Base-by-base conservation (phyloP, 1,140 invertebrate genomes). In the Dendrolimus kikuchii region DNA sequence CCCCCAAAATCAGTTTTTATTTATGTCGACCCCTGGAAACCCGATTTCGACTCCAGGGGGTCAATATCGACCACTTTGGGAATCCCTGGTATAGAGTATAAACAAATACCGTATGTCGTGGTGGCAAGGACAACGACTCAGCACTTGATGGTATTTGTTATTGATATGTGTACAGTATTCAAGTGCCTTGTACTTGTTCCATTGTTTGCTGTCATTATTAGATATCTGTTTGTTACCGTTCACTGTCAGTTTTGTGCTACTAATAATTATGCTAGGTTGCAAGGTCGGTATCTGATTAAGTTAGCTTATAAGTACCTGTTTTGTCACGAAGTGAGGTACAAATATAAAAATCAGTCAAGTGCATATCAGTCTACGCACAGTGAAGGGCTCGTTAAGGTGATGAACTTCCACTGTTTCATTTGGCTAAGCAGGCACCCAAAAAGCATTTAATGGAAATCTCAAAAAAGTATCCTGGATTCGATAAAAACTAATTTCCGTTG, bases 151-250 rank as follows among this genome's bases (percentile, higher is more conserved):
- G 23, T 65, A 62, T 58, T 51, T 57, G 47, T 53, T 62, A 62
- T 62, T 60, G 57, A 58, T 57, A 59, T 59, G 57, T 59, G 57
- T 59, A 60, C 47, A 59, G 60, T 51, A 53, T 54, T 56, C 51
- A 55, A 51, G 57, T 53, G 55, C 51, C 46, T 47, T 23, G 23
- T 38, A 49, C 40, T 42, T 57, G 37, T 38, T 42, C 46, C 57
- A 70, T 70, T 67, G 67, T 70, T 58, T 61, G 51, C 42, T 41
- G 57, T 58, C 52, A 53, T 61, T 59, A 60, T 62, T 62, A 64
- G 64, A 62, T 65, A 62, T 65, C 39, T 57, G 59, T 66, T 66
- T 59, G 51, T 59, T 51, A 51, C 64, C 59, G 47, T 62, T 70
- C 63, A 66, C 66, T 55, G 54, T 60, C 60, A 23, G 49, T 55